A percentile compares a stretch with the other conserved stretches of the same genome.
These are phyloP conservation scores for Gephyroberyx darwinii DNA, from an alignment of 2,797 vertebrate species.

Conservation along the genomic window DNA sequence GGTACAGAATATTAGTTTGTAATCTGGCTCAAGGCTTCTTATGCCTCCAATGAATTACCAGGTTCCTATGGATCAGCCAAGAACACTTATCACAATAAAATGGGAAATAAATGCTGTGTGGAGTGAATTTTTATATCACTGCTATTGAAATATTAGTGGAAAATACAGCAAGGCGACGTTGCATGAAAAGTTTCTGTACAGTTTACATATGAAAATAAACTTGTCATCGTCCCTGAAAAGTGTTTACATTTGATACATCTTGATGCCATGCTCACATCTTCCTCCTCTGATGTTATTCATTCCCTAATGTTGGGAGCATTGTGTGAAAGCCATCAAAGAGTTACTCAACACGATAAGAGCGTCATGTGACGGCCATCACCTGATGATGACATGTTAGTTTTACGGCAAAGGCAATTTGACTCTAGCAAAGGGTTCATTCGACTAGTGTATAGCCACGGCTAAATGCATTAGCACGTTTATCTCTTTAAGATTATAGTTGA, in stretches of 20 bases:
- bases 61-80: slow-evolving; percentile 39
- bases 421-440: neutral
- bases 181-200: neutral
- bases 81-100: slow-evolving; percentile 60
- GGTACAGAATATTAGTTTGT: slow-evolving; percentile 43
- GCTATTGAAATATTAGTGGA: neutral
- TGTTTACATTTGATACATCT: neutral
- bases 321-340: slow-evolving; percentile 1
- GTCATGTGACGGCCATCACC: slow-evolving; percentile 68
- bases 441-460: neutral
- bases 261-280: neutral
- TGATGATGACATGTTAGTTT: slow-evolving; percentile 66
- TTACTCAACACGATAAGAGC: slow-evolving; percentile 15
- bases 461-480: neutral
- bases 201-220: neutral
- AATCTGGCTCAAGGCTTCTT: slow-evolving; percentile 40
- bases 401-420: slow-evolving; percentile 11
- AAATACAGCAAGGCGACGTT: neutral
- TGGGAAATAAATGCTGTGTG: slow-evolving; percentile 39
- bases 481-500: too few species aligned
- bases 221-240: neutral
- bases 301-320: neutral
- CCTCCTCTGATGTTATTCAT: slow-evolving; percentile 1
- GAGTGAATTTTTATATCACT: slow-evolving; percentile 22
- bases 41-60: slow-evolving; percentile 41